Evolutionary conservation across 2,888 invertebrate genomes (phyloP), one percentile per base, ranked within the genome.

Genomic region (Sarcophaga subvicina): DNA sequence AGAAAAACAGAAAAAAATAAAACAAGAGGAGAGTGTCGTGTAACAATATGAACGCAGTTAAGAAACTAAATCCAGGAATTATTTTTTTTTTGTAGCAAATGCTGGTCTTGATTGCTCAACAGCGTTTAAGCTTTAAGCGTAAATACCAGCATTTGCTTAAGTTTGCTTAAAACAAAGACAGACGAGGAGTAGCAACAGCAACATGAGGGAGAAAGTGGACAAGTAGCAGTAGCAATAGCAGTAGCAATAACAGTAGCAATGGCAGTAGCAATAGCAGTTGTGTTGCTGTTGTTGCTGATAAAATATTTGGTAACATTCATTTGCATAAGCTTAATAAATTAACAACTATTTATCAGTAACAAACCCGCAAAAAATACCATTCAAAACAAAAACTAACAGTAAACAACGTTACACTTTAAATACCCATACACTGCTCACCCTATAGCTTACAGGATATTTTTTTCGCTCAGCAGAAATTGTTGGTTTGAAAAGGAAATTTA

Each of bases 291-390:
- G 37, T 37, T 37, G 37, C 1, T 84, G 83, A 87, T 88, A 87
- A 54, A 54, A 54, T 54, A 54, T 54, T 54, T 54, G 17, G 54
- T 14, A 54, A 37, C 78, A 85, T 80, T 85, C 80, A 81, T 84
- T 88, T 88, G 84, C 87, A 88, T 88, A 87, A 88, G 87, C 85
- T 85, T 77, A 87, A 88, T 84, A 86, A 88, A 88, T 88, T 86
- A 70, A 88, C 75, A 76, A 73, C 82, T 67, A 87, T 88, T 88
- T 88, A 88, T 88, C 85, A 88, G 25, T 71, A 37, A 62, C 12
- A 73, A 78, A 62, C 6, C 59, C 20, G 8, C 1, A 22, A 14
- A 10, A 49, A 2, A 70, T 3, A 49, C 27, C 2, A 63, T 62
- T 62, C 62, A 73, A 69, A 70, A 27, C 27, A 27, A 27, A 49